phyloP scores from a whole-genome alignment of 2,113 vertebrate species.

The Ptyas mucosa region DNA sequence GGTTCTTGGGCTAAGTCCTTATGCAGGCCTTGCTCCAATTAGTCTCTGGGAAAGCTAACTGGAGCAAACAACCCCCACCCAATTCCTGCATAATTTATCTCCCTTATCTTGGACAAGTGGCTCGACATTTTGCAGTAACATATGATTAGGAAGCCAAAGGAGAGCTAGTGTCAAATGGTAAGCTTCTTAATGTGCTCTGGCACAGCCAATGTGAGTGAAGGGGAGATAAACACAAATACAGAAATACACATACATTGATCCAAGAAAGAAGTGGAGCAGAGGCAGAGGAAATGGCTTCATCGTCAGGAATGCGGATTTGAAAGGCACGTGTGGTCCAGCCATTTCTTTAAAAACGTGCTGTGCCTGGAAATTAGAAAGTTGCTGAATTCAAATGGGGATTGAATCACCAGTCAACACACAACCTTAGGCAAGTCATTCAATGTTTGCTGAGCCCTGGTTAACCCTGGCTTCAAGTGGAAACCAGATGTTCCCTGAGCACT shows the following conservation, averaged over 20 bases:
- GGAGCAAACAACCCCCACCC: conserved; percentile 23
- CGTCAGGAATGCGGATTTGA: conserved; percentile 39
- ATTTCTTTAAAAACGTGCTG: conserved; percentile 30
- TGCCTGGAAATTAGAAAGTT: conserved; percentile 53
- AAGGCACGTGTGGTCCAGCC: conserved; percentile 31
- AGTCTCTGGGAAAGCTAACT: conserved; percentile 40
- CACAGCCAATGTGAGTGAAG: not conserved
- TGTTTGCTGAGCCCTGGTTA: conserved; percentile 65
- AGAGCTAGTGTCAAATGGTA: conserved; percentile 45
- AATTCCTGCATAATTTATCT: conserved; percentile 44
- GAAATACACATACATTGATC: not conserved
- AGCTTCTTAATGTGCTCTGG: conserved; percentile 43
- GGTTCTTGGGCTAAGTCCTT: not conserved
- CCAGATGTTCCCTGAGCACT: conserved; percentile 63
- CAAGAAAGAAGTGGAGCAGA: conserved; percentile 38
- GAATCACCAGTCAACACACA: conserved; percentile 41
- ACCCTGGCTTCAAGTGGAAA: conserved; percentile 64
- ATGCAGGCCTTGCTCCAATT: not conserved
- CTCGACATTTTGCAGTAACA: conserved; percentile 43
- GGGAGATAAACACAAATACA: conserved; percentile 29
- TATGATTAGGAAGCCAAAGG: conserved; percentile 52
- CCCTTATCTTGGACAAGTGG: conserved; percentile 45
- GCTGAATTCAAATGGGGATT: conserved; percentile 53
- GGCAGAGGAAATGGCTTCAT: conserved; percentile 33
- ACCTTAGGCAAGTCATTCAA: conserved; percentile 60